These are phyloP conservation scores for Chloropsis cyanopogon DNA, from an alignment of 2,113 vertebrate genomes.

Conservation along the genomic window DNA sequence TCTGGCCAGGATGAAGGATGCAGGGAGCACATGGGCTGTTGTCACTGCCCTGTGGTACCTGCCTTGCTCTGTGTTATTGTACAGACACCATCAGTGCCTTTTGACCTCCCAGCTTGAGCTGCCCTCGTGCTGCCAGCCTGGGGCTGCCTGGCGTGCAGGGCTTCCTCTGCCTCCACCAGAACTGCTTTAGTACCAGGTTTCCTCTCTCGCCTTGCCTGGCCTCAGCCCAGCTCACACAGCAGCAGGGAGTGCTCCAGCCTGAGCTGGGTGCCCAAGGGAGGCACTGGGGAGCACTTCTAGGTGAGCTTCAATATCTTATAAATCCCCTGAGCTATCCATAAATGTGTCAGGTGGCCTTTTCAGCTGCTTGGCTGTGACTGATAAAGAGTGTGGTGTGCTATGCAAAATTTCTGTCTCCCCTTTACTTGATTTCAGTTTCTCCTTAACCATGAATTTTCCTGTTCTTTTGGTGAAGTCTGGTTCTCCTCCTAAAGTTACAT, in stretches of 20 bases:
- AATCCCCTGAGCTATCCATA: background rate
- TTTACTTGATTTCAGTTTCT: background rate
- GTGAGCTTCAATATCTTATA: background rate
- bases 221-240: background rate
- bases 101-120: background rate
- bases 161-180: background rate
- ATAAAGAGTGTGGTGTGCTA: background rate
- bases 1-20: background rate
- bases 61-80: background rate
- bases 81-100: background rate
- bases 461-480: background rate
- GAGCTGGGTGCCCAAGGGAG: background rate
- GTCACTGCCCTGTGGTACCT: background rate
- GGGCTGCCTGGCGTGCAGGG: background rate
- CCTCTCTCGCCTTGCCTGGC: background rate
- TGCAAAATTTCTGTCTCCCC: background rate
- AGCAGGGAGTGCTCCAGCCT: background rate
- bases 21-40: background rate
- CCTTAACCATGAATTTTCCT: background rate
- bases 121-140: background rate
- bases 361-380: background rate
- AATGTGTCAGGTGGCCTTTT: background rate
- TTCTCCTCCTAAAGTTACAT: background rate
- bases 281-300: background rate
- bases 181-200: background rate